Conservation (phyloP, 2,113 vertebrate genomes). For the Xiphophorus couchianus region DNA sequence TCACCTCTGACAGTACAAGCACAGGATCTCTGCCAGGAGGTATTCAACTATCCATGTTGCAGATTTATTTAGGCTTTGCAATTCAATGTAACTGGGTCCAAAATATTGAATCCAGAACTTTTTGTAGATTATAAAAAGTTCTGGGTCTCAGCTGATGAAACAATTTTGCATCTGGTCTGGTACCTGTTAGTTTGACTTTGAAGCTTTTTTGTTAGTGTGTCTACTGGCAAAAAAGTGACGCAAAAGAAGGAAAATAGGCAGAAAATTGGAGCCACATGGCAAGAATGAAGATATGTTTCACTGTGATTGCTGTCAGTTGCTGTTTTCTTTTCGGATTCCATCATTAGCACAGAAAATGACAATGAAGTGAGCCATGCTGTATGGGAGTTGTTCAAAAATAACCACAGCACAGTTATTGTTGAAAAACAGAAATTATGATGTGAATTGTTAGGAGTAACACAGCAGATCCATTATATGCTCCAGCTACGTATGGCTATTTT, state of each 20-base stretch:
- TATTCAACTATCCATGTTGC: slow-evolving; percentile 56
- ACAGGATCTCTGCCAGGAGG: slow-evolving; percentile 91
- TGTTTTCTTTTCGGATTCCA: background rate
- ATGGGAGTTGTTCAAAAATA: slow-evolving; percentile 14
- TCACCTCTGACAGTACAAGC: slow-evolving; percentile 88
- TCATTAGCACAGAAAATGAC: slow-evolving; percentile 10
- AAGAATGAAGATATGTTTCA: background rate
- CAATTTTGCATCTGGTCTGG: slow-evolving; percentile 8
- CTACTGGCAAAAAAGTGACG: slow-evolving; percentile 1
- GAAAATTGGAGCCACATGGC: background rate
- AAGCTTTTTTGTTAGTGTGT: slow-evolving; percentile 22
- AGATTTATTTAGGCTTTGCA: background rate
- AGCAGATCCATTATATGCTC: slow-evolving; percentile 30
- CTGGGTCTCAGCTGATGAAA: slow-evolving; percentile 3
- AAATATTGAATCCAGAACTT: slow-evolving; percentile 5
- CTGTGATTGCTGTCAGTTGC: background rate
- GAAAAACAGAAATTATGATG: slow-evolving; percentile 27
- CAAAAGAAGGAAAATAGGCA: background rate
- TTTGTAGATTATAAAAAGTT: background rate
- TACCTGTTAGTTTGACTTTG: slow-evolving; percentile 14
- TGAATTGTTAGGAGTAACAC: slow-evolving; percentile 19
- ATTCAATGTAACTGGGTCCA: background rate
- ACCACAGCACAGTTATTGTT: slow-evolving; percentile 5
- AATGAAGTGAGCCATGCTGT: slow-evolving; percentile 25
- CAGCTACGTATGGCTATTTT: no score